These are phyloP conservation scores for Erpornis zantholeuca DNA, from an alignment of 2,113 vertebrate species.

Conservation along the genomic window DNA sequence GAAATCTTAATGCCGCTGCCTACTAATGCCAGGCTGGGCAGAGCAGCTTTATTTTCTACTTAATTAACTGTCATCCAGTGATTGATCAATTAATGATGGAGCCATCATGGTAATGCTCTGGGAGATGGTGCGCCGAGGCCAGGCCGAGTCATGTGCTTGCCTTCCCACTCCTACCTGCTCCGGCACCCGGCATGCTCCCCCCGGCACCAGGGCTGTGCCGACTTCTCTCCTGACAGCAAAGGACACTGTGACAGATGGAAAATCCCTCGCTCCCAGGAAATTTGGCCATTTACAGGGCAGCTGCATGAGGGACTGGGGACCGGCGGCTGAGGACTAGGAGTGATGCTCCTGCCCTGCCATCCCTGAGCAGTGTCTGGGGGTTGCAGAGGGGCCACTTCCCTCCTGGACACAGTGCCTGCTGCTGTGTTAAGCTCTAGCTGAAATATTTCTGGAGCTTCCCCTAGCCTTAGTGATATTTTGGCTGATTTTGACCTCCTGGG, in stretches of 20 bases:
- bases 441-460: neutral
- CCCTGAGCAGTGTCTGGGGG: fast-evolving
- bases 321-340: neutral
- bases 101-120: conserved; percentile 30
- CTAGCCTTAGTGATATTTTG: neutral
- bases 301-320: neutral
- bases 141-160: neutral
- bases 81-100: conserved; percentile 64
- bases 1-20: conserved; percentile 29
- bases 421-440: neutral
- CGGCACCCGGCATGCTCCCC: neutral
- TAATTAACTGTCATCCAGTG: conserved; percentile 59
- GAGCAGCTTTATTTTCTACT: conserved; percentile 64
- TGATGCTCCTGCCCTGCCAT: neutral
- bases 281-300: neutral
- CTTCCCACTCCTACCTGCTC: conserved; percentile 45
- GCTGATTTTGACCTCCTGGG: neutral
- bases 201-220: neutral
- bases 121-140: neutral
- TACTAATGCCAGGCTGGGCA: conserved; percentile 54
- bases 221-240: conserved; percentile 47
- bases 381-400: neutral
- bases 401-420: neutral
- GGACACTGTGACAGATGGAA: conserved; percentile 49
- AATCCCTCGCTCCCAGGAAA: conserved; percentile 10